Evolutionary conservation across 2,113 vertebrate genomes (phyloP).

Genomic region (Grallaria varia): DNA sequence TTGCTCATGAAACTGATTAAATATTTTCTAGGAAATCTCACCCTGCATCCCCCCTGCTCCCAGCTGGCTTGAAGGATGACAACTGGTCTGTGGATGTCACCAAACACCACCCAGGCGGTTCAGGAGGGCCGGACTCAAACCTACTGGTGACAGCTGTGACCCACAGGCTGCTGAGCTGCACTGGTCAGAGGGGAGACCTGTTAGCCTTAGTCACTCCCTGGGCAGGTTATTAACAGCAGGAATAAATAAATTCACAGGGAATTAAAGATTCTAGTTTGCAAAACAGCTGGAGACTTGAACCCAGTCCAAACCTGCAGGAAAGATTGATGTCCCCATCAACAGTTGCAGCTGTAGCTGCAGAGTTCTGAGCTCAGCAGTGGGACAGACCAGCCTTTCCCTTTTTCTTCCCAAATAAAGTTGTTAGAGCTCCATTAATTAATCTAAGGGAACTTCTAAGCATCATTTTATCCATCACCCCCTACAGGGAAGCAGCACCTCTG

Average conservation of each 20-base stretch:
- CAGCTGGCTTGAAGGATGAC: neutral
- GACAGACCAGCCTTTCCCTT: neutral
- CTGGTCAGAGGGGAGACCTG: neutral
- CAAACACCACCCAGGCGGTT: neutral
- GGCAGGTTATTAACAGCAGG: neutral
- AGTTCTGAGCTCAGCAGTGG: conserved; percentile 6
- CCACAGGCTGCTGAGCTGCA: neutral
- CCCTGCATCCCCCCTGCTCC: neutral
- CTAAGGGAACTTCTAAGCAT: neutral
- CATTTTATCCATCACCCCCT: neutral
- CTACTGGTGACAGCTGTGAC: neutral
- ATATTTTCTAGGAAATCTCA: neutral
- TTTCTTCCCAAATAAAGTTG: conserved; percentile 1
- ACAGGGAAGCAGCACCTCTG: neutral
- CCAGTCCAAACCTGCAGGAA: neutral
- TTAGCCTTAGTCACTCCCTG: neutral
- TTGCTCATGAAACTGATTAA: neutral
- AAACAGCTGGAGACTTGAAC: neutral
- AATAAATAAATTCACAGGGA: neutral
- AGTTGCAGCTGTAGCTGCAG: conserved; percentile 29
- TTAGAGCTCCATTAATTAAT: conserved; percentile 21
- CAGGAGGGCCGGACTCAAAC: rapidly evolving
- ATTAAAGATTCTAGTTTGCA: neutral
- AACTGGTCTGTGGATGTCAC: neutral
- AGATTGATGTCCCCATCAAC: neutral